These are phyloP conservation scores for Acronicta aceris DNA, from an alignment of 2,888 invertebrate genomes.

Conservation along the genomic window DNA sequence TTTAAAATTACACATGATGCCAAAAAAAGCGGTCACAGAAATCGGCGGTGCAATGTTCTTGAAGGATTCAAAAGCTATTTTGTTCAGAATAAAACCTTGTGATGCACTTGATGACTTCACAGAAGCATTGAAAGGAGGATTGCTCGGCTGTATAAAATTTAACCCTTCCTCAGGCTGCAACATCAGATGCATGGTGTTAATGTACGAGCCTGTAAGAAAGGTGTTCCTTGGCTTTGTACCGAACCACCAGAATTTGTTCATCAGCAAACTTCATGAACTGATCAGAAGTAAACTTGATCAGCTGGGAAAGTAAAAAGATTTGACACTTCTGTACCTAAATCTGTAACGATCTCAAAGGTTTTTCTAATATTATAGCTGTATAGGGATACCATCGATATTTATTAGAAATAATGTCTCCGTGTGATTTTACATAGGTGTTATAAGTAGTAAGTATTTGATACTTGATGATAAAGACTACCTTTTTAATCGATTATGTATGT, in stretches of 20 bases:
- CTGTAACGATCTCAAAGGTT: too few relatives aligned
- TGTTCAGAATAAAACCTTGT: not conserved
- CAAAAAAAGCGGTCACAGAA: not conserved
- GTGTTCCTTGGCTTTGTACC: conserved; percentile 26
- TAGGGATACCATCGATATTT: too few relatives aligned
- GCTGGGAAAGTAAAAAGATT: not conserved
- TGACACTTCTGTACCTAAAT: not conserved
- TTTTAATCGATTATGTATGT: too few relatives aligned
- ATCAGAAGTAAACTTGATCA: not conserved
- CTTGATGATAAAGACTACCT: too few relatives aligned
- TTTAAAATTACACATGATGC: conserved; percentile 17
- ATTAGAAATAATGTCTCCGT: too few relatives aligned
- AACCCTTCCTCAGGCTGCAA: conserved; percentile 1
- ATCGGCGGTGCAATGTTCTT: not conserved
- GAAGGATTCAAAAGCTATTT: not conserved
- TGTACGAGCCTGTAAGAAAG: conserved; percentile 7
- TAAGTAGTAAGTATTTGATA: too few relatives aligned
- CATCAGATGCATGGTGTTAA: conserved; percentile 15
- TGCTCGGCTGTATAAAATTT: conserved; percentile 11
- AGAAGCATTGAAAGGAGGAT: not conserved
- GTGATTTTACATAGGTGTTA: too few relatives aligned
- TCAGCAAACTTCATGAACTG: conserved; percentile 12
- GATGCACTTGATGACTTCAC: not conserved
- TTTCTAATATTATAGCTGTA: too few relatives aligned
- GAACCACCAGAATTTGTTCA: conserved; percentile 16